Evolutionary conservation across 2,113 vertebrate species (phyloP), one percentile per base, ranked within the genome.

Genomic region (Gymnarchus niloticus): DNA sequence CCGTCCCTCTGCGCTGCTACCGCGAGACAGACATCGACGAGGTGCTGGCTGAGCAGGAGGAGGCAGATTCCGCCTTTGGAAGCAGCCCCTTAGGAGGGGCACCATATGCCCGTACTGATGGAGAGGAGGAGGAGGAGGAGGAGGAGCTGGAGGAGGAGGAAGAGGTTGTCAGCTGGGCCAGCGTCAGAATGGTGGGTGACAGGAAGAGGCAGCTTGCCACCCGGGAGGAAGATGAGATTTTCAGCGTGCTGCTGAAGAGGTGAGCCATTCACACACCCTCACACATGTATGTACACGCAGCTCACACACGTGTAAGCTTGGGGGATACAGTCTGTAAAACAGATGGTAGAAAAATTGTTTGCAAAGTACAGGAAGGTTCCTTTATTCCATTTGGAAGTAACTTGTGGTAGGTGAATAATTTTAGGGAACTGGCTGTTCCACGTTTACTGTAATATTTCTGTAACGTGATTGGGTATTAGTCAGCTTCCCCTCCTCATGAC

Each of bases 11-110:
- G 92, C 95, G 97, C 87, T 98, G 97, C 93, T 99, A 99, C 92
- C 92, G 94, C 0, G 98, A 99, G 91, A 99, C 98, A 3, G 94
- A 99, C 91, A 97, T 99, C 0, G 98, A 99, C 1, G 97, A 99
- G 91, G 97, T 99, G 89, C 92, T 96, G 93, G 96, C 96, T 0
- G 97, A 98, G 92, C 94, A 93, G 76, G 96, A 96, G 51, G 96
- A 94, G 25, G 93, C 92, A 12, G 96, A 98, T 92, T 97, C 96
- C 0, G 97, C 96, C 3, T 98, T 98, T 2, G 94, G 95, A 61
- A 97, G 96, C 89, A 93, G 90, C 81, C 90, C 84, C 0, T 85
- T 86, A 0, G 61, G 90, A 2, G 59, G 78, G 46, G 85, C 83
- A 4, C 81, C 77, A 0, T 88, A 85, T 41, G 89, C 87, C 48